Percentiles rank a stretch among this genome's conserved stretches.
phyloP scores from a whole-genome alignment of 2,888 invertebrate genomes.

The Cryptus armator region DNA sequence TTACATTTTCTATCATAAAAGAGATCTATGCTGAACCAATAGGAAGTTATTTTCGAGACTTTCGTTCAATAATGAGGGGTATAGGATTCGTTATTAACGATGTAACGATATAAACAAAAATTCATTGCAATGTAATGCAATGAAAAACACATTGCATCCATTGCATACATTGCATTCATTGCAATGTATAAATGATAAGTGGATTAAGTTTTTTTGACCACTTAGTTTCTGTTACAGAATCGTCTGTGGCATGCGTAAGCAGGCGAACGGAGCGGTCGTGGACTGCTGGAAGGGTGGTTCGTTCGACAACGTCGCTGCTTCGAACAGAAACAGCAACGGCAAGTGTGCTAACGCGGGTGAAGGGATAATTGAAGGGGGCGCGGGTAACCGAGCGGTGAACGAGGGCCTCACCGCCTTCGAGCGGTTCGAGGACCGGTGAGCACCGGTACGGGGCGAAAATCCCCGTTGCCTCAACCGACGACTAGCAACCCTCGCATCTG shows the following conservation, averaged over 20 bases:
- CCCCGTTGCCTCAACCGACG: conserved; percentile 82
- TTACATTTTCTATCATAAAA: conserved; percentile 35
- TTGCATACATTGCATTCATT: no score
- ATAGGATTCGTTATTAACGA: not conserved
- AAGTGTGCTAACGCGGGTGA: conserved; percentile 45
- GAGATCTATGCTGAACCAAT: not conserved
- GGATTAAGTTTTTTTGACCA: not conserved
- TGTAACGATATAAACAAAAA: not conserved
- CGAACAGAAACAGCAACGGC: conserved; percentile 66
- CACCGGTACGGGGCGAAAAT: conserved; percentile 83
- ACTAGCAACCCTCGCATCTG: conserved; percentile 82
- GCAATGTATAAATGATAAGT: not conserved
- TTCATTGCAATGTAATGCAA: no score
- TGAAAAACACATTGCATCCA: no score
- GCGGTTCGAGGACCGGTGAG: conserved; percentile 82
- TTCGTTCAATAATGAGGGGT: not conserved
- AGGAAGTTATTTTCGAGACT: not conserved
- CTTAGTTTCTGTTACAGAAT: conserved; percentile 73
- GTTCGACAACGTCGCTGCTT: conserved; percentile 67
- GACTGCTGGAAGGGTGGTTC: conserved; percentile 71
- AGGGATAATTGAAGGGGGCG: conserved; percentile 53
- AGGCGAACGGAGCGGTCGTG: conserved; percentile 73
- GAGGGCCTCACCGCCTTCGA: conserved; percentile 76
- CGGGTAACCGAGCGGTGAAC: conserved; percentile 62
- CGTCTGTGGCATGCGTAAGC: conserved; percentile 79